Conservation (phyloP, 37 sponge, comb jelly and placozoan genomes). For the Ephydatia muelleri region DNA sequence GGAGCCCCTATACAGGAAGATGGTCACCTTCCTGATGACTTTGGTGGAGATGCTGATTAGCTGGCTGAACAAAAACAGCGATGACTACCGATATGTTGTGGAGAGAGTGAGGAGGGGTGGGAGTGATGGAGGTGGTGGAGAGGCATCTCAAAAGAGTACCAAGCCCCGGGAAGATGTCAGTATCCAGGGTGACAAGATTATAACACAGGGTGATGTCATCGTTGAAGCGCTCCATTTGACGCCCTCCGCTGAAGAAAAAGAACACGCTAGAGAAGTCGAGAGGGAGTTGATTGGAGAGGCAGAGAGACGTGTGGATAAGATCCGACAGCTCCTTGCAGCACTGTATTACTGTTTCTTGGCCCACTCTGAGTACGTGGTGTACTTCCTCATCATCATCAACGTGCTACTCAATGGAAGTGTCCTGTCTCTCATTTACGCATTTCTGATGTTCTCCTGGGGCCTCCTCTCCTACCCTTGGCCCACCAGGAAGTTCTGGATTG, state of each 20-base stretch:
- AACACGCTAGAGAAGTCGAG: slow-evolving; percentile 7
- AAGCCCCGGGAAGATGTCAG: no score
- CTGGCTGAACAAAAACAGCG: slow-evolving; percentile 52
- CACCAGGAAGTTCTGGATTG: no score
- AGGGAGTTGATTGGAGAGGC: slow-evolving; percentile 7
- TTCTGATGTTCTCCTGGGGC: slow-evolving; percentile 75
- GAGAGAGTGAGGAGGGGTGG: not conserved
- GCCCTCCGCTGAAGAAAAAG: slow-evolving; percentile 13
- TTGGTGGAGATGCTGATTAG: slow-evolving; percentile 42
- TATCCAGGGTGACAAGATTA: not conserved
- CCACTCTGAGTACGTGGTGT: slow-evolving; percentile 69
- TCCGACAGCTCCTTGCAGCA: slow-evolving; percentile 31
- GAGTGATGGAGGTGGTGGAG: not conserved
- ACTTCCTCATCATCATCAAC: slow-evolving; percentile 71
- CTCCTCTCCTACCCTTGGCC: no score
- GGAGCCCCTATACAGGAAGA: not conserved
- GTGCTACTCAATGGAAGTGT: slow-evolving; percentile 64
- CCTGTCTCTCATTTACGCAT: slow-evolving; percentile 57
- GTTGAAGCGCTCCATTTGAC: not conserved
- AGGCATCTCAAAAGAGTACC: not conserved
- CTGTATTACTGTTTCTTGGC: slow-evolving; percentile 64
- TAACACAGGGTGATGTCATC: slow-evolving; percentile 13
- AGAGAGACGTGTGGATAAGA: not conserved
- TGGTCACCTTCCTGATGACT: not conserved
- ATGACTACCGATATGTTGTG: slow-evolving; percentile 42